These are phyloP conservation scores for Periplaneta americana DNA, from an alignment of 1,140 invertebrate species.

Conservation along the genomic window DNA sequence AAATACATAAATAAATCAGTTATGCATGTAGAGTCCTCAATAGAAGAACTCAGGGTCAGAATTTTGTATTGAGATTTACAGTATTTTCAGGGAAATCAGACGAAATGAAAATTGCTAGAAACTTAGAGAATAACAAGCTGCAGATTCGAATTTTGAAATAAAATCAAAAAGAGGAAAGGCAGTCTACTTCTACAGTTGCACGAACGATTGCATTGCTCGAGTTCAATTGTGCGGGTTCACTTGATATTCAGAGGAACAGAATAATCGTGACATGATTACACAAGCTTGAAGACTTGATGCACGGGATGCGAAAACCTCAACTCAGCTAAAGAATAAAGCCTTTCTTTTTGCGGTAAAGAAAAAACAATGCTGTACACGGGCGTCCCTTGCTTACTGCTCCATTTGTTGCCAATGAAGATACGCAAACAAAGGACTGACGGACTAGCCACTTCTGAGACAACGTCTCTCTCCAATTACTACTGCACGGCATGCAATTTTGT, in stretches of 20 bases:
- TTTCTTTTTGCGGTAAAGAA: background rate
- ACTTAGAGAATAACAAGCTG: too few species aligned
- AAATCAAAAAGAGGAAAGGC: too few species aligned
- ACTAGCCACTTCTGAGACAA: too few species aligned
- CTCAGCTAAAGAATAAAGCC: background rate
- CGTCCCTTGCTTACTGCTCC: background rate
- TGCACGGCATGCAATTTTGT: background rate
- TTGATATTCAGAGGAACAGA: background rate
- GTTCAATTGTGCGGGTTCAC: background rate
- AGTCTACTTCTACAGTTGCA: background rate
- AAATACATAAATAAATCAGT: too few species aligned
- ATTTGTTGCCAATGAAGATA: background rate
- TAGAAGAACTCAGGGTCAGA: too few species aligned
- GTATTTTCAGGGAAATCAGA: too few species aligned
- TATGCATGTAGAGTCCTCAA: too few species aligned
- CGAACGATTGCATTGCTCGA: background rate
- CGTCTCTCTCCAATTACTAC: background rate
- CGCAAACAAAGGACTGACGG: background rate
- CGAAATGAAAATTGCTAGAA: too few species aligned
- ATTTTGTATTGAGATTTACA: too few species aligned
- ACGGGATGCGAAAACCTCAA: too few species aligned
- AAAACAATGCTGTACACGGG: background rate
- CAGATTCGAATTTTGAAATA: too few species aligned
- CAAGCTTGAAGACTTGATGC: background rate
- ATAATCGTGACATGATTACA: background rate